phyloP scores from a whole-genome alignment of 2,888 invertebrate genomes.

The Pinctada fucata region DNA sequence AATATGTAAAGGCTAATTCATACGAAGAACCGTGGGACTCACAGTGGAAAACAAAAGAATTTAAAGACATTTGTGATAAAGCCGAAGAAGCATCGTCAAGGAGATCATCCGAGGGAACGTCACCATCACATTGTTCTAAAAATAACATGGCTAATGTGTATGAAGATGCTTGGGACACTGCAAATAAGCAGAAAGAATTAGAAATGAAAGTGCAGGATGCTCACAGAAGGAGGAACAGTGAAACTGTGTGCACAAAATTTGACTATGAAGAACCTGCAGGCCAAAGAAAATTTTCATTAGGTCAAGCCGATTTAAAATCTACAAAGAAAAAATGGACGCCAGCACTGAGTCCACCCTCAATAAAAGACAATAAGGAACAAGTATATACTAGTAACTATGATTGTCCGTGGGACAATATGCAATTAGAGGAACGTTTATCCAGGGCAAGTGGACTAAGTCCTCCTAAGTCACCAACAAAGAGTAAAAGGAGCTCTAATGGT shows the following conservation, averaged over 20 bases:
- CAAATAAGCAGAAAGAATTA: slow-evolving; percentile 64
- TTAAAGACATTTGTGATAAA: slow-evolving; percentile 50
- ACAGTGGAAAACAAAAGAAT: slow-evolving; percentile 48
- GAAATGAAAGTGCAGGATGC: slow-evolving; percentile 66
- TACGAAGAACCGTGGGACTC: slow-evolving; percentile 70
- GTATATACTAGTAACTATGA: slow-evolving; percentile 38
- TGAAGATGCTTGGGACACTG: slow-evolving; percentile 71
- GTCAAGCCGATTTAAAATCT: neutral
- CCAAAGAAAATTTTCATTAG: neutral
- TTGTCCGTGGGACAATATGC: slow-evolving; percentile 42
- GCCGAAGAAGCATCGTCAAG: slow-evolving; percentile 42
- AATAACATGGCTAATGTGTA: slow-evolving; percentile 45
- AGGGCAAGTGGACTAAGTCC: slow-evolving; percentile 7
- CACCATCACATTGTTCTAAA: slow-evolving; percentile 9
- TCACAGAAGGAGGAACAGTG: slow-evolving; percentile 26
- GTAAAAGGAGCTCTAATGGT: neutral
- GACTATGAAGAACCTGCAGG: slow-evolving; percentile 22
- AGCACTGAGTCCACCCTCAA: neutral
- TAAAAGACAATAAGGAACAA: neutral
- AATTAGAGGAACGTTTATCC: slow-evolving; percentile 48
- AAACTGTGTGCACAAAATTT: slow-evolving; percentile 13
- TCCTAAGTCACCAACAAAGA: slow-evolving; percentile 22
- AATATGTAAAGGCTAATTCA: neutral
- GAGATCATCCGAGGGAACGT: slow-evolving; percentile 6
- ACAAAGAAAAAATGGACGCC: neutral